Evolutionary conservation across 2,113 vertebrate species (phyloP).

Genomic region (Onychostoma macrolepis): DNA sequence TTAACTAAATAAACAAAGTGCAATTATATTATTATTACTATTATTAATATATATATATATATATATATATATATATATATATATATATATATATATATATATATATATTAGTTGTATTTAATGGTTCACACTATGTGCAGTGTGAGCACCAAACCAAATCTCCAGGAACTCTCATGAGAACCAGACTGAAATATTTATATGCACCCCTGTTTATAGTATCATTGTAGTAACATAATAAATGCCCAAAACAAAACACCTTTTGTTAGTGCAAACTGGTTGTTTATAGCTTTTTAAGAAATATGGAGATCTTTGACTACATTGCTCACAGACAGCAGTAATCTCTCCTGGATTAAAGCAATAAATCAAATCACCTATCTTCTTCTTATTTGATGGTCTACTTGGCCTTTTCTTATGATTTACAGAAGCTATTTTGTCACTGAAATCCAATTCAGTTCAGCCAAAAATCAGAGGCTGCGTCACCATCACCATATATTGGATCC

Average conservation of each 20-base stretch:
- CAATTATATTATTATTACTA: no score
- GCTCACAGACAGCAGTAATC: neutral
- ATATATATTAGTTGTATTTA: no score
- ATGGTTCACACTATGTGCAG: neutral
- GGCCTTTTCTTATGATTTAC: constrained; percentile 43
- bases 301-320: neutral
- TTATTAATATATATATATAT: no score
- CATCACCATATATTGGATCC: constrained; percentile 24
- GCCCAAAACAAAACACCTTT: neutral
- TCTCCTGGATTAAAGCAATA: neutral
- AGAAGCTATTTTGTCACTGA: constrained; percentile 30
- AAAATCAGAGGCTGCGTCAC: constrained; percentile 40
- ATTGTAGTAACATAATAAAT: neutral
- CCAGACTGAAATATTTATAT: neutral
- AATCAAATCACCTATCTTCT: constrained; percentile 14
- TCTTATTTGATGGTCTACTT: constrained; percentile 37
- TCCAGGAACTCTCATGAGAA: neutral
- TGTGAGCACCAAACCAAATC: neutral
- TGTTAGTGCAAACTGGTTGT: neutral
- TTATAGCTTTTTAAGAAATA: neutral
- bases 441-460: constrained; percentile 39
- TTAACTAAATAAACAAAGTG: no score
- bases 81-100: no score
- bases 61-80: no score
- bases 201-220: no score